Conservation (phyloP, 2,113 vertebrate species). For the Halichoerus grypus region DNA sequence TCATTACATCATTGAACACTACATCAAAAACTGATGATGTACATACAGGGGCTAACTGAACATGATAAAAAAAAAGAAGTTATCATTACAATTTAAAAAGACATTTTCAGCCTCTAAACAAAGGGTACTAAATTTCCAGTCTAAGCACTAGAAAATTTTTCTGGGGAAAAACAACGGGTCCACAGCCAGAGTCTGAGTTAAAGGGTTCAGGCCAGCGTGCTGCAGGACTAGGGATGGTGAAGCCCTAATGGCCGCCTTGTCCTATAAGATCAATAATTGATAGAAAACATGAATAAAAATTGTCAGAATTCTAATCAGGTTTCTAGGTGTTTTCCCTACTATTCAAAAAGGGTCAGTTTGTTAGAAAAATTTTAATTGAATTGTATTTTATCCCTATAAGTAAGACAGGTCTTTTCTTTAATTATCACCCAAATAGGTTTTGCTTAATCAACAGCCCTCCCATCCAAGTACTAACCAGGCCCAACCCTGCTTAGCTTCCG, state of each 20-base stretch:
- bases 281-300: not conserved
- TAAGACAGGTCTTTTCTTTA: not conserved
- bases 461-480: too few species aligned
- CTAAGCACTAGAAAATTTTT: not conserved
- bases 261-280: not conserved
- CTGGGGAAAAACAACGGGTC: not conserved
- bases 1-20: too few species aligned
- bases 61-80: too few species aligned
- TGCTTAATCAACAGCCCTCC: too few species aligned
- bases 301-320: not conserved
- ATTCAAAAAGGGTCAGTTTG: not conserved
- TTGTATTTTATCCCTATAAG: not conserved
- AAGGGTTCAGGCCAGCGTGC: not conserved
- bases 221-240: not conserved
- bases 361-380: slow-evolving; percentile 18
- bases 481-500: too few species aligned
- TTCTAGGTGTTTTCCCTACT: slow-evolving; percentile 21
- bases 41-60: too few species aligned
- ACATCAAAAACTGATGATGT: too few species aligned
- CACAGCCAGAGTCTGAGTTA: not conserved
- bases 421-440: too few species aligned
- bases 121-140: not conserved
- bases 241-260: not conserved
- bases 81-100: not conserved
- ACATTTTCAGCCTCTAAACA: not conserved